Conservation (phyloP, 2,888 invertebrate species). For the Eristalis arbustorum region DNA sequence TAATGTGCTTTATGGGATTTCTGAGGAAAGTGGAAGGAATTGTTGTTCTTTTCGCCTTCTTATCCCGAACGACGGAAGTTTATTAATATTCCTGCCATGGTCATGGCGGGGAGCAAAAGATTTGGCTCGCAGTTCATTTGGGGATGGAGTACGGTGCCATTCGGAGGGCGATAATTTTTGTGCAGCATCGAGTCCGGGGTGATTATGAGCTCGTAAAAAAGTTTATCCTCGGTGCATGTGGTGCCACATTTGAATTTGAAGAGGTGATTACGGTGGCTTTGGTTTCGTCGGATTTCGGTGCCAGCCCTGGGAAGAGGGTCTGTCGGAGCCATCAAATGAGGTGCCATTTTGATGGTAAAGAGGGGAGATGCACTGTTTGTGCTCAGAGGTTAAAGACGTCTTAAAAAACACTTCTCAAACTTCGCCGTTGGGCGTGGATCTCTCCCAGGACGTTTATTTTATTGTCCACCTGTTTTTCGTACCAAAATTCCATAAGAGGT, state of each 20-base stretch:
- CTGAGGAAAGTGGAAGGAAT: not conserved
- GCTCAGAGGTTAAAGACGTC: too few species aligned
- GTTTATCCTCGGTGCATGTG: conserved; percentile 32
- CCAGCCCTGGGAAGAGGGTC: too few species aligned
- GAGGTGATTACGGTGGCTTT: not conserved
- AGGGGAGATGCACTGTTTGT: too few species aligned
- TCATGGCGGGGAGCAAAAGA: conserved; percentile 48
- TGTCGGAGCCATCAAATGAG: too few species aligned
- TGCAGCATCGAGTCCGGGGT: conserved; percentile 40
- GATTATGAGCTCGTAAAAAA: conserved; percentile 49
- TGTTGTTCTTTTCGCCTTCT: not conserved
- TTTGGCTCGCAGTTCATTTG: conserved; percentile 47
- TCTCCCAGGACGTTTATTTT: too few species aligned
- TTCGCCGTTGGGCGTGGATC: too few species aligned
- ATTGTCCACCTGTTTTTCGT: too few species aligned
- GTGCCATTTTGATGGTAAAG: too few species aligned
- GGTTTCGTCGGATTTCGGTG: not conserved
- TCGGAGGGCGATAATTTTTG: conserved; percentile 40
- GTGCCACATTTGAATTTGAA: not conserved
- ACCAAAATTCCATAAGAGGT: too few species aligned
- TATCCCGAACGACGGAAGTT: conserved; percentile 16
- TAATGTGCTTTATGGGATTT: conserved; percentile 38
- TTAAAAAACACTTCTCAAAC: too few species aligned
- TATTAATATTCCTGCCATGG: conserved; percentile 61
- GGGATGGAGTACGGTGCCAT: not conserved